A percentile compares a stretch with the other conserved stretches of the same genome.
Evolutionary conservation across 2,797 vertebrate genomes (phyloP).

Genomic region (Schizopygopsis malacanthus): DNA sequence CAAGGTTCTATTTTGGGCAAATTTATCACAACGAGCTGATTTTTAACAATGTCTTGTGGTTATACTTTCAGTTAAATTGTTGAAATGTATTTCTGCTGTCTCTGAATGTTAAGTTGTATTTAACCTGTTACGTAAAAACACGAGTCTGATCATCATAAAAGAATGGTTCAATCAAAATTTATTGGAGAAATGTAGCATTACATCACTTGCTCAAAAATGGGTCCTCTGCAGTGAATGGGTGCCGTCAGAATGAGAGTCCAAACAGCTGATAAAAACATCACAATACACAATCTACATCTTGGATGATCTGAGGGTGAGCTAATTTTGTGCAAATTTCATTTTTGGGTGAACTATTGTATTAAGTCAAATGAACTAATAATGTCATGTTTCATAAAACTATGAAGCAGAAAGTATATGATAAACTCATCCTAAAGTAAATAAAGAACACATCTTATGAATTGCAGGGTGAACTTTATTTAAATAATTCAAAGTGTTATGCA

Average conservation of each 20-base stretch:
- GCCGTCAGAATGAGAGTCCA: neutral
- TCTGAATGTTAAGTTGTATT: neutral
- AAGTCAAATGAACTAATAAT: neutral
- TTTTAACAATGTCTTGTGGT: neutral
- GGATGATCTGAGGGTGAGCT: neutral
- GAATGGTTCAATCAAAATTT: neutral
- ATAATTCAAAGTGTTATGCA: conserved; percentile 12
- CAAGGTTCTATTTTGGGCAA: neutral
- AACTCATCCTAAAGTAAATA: neutral
- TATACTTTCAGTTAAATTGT: neutral
- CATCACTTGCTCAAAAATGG: neutral
- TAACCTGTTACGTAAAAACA: neutral
- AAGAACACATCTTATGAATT: neutral
- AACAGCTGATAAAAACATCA: neutral
- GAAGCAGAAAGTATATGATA: neutral
- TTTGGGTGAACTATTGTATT: neutral
- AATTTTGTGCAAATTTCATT: neutral
- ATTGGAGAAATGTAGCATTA: neutral
- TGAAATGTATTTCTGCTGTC: neutral
- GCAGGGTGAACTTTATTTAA: conserved; percentile 49
- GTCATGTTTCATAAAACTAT: neutral
- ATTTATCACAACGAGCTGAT: neutral
- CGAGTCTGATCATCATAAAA: neutral
- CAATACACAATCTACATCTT: too few species aligned
- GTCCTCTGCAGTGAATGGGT: neutral